These are phyloP conservation scores for Odontesthes bonariensis DNA, from an alignment of 2,113 vertebrate species.

Conservation along the genomic window DNA sequence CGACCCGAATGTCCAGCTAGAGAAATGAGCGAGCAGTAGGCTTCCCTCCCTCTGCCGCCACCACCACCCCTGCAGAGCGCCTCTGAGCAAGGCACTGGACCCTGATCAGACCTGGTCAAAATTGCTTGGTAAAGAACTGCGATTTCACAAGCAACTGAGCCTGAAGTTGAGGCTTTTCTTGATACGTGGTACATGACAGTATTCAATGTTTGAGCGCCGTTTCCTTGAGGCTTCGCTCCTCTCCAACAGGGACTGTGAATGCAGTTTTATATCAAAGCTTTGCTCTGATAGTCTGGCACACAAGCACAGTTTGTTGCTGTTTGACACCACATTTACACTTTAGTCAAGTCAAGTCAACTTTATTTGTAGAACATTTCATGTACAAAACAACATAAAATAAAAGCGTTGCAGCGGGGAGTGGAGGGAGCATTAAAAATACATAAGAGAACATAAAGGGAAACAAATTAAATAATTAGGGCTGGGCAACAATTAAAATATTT, in stretches of 20 bases:
- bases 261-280: not conserved
- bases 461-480: no score
- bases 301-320: conserved; percentile 5
- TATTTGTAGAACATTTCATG: no score
- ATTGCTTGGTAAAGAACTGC: not conserved
- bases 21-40: not conserved
- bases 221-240: conserved; percentile 22
- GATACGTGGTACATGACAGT: no score
- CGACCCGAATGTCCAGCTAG: conserved; percentile 23
- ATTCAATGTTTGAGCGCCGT: not conserved
- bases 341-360: no score
- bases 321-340: not conserved
- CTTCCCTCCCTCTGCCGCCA: not conserved
- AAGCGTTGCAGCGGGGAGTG: no score
- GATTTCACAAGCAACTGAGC: not conserved
- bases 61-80: not conserved
- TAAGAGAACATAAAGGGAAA: no score
- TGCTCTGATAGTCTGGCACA: conserved; percentile 3
- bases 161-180: not conserved
- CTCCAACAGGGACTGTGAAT: conserved; percentile 1
- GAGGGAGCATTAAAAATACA: no score
- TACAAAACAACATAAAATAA: no score
- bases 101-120: not conserved
- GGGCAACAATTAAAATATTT: no score
- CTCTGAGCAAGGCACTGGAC: conserved; percentile 9